phyloP scores from a whole-genome alignment of 2,113 vertebrate species.

The Rutilus rutilus region DNA sequence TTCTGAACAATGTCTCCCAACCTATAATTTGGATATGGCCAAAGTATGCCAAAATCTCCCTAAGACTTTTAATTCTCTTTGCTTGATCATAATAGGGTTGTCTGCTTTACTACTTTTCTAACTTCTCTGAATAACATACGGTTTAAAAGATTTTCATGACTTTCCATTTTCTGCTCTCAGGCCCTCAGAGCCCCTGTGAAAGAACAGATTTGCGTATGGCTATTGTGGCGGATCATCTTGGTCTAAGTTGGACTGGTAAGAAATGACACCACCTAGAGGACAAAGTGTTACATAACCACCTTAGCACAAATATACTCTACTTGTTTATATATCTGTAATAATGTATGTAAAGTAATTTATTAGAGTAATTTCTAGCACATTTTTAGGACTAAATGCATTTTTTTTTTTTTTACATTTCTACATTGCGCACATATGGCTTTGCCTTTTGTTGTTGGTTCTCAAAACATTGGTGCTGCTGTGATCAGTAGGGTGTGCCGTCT shows the following conservation, averaged over 20 bases:
- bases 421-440: background rate
- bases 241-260: constrained; percentile 99
- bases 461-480: constrained; percentile 1
- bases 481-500: constrained; percentile 50
- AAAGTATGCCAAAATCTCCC: background rate
- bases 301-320: background rate
- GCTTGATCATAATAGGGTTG: constrained; percentile 69
- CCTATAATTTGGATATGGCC: background rate
- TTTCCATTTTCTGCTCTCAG: constrained; percentile 81
- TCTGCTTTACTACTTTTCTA: constrained; percentile 47
- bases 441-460: constrained; percentile 13
- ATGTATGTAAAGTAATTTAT: background rate
- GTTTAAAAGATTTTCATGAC: constrained; percentile 29
- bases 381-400: background rate
- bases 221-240: constrained; percentile 97
- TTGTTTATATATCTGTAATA: background rate
- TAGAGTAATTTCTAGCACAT: background rate
- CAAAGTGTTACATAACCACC: background rate
- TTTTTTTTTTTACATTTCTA: background rate
- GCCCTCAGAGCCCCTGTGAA: constrained; percentile 99
- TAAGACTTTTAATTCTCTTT: background rate
- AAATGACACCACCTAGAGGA: constrained; percentile 36
- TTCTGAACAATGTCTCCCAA: constrained; percentile 52
- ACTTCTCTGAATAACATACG: background rate
- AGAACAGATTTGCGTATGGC: constrained; percentile 98